Base-by-base conservation (phyloP, 2,888 invertebrate species). In the Rotaria magnacalcarata region DNA sequence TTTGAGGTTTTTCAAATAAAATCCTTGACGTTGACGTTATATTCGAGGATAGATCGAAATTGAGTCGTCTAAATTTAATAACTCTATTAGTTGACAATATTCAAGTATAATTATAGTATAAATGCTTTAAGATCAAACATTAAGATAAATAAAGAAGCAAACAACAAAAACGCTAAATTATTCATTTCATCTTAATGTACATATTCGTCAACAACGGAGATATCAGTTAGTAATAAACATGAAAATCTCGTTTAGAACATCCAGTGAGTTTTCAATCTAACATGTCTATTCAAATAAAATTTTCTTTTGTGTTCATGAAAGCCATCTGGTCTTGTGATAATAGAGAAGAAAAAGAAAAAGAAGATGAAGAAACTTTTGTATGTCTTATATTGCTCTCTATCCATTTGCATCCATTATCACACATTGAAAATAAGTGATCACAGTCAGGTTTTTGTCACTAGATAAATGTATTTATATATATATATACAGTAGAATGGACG, bases 381-480 rank as follows among this genome's bases (percentile, higher is more conserved):
- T 60, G 60, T 60, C 60, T 60, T 27, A 27, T 60, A 60, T 60
- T 60, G 16, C 60, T 60, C 8, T 60, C 60, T 60, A 60, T 60
- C 60, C 60, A 60, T 60, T 60, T 60, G 60, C 60, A 60, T 60
- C 60, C 60, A 60, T 60, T 60, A 60, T 60, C 60, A 60, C 60
- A 60, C 60, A 60, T 60, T 60, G 60, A 60, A 60, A 27, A 60
- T 60, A 60, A 60, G 60, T 60, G 60, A 60, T 60, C 60, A 60
- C 60, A 60, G 60, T 60, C 60, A 60, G 60, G 60, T 60, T 60
- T 60, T 60, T 60, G 60, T 60, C 60, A 60, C 60, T 60, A 60
- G 60, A 60, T 27, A 60, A 60, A 60, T 60, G 60, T 60, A 60
- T 60, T 60, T n/a, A 60, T 60, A 60, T 52, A 52, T 52, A n/a